Conservation (phyloP, 2,888 invertebrate species). For the Epirrita christyi region DNA sequence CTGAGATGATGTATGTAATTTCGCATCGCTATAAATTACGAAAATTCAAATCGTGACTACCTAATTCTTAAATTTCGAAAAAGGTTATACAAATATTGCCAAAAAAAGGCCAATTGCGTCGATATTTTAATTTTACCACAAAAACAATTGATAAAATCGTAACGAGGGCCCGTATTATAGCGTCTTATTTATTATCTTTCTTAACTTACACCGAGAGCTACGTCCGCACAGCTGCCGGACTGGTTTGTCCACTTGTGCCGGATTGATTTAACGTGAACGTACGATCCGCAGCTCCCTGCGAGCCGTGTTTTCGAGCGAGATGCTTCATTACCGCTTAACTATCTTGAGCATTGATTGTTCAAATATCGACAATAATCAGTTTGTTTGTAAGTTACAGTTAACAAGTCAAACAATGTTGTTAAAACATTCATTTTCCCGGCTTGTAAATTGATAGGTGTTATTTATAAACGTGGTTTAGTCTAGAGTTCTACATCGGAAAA, state of each 20-base stretch:
- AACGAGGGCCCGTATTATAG: conserved; percentile 19
- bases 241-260: conserved; percentile 83
- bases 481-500: no score
- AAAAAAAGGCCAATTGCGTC: conserved; percentile 3
- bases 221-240: conserved; percentile 79
- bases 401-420: background rate
- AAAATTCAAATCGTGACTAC: background rate
- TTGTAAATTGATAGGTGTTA: background rate
- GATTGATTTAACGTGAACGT: conserved; percentile 82
- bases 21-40: no score
- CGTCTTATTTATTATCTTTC: conserved; percentile 43
- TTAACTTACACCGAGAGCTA: conserved; percentile 64
- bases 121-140: conserved; percentile 1
- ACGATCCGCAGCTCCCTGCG: conserved; percentile 66
- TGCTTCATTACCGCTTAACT: conserved; percentile 72
- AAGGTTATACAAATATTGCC: conserved; percentile 3
- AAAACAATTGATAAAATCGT: conserved; percentile 18
- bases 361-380: conserved; percentile 33
- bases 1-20: no score
- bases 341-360: conserved; percentile 48
- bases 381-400: conserved; percentile 2
- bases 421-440: background rate
- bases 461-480: no score
- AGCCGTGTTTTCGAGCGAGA: conserved; percentile 60
- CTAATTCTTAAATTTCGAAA: background rate